Evolutionary conservation across 2,113 vertebrate species (phyloP), one percentile per base, ranked within the genome.

Genomic region (Podiceps cristatus): DNA sequence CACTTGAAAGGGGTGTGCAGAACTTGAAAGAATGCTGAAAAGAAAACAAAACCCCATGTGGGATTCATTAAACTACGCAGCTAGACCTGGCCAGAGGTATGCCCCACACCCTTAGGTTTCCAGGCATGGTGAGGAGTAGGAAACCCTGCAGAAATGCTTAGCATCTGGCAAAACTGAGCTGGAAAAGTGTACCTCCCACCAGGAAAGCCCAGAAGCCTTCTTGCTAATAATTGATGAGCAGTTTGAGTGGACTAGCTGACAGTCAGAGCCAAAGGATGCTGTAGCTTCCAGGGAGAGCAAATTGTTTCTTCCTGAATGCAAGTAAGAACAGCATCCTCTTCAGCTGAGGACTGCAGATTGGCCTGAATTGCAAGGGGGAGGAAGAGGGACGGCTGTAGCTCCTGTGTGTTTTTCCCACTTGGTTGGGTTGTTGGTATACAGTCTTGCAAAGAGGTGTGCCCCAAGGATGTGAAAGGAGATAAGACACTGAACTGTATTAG

Each of bases 391-490:
- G 1, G 63, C 59, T 73, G 33, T 8, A 2, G 52, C 80, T 85
- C 79, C 69, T 17, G 6, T 22, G 53, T 94, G 60, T 88, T 91
- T 89, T 95, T 94, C 92, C 87, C 93, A 63, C 77, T 91, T 78
- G 62, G 33, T 73, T 79, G 58, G 62, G n/a, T 66, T 88, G 93
- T 89, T 80, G 50, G 89, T 76, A 10, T 88, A 78, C 55, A 75
- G 91, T 81, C 95, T 97, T 16, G 56, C 10, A 1, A 72, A 94
- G 91, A 97, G 94, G 93, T 82, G 91, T 93, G 96, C 89, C 91
- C 93, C 87, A 90, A 37, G 95, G 91, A 96, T 93, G 64, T 5
- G 17, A 94, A 69, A 47, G 84, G 58, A 96, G 95, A 97, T 97
- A 97, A 96, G 93, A 74, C 45, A 13, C 55, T 37, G 58, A 64